Evolutionary conservation across 1,140 invertebrate species (phyloP).

Genomic region (Hylyphantes graminicola): DNA sequence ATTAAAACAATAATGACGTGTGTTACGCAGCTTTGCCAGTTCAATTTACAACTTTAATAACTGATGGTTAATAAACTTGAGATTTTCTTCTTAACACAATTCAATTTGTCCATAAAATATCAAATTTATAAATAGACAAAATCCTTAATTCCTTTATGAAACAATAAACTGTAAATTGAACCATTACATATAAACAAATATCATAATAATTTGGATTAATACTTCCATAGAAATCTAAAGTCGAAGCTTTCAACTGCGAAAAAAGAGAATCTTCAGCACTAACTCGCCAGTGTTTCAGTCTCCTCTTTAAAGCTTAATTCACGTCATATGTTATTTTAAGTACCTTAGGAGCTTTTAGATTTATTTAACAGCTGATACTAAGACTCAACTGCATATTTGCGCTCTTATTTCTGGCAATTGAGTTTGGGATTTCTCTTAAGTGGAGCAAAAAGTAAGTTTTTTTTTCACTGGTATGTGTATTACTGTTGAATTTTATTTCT

Average conservation of each 20-base stretch:
- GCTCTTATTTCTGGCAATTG: slow-evolving; percentile 16
- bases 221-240: not conserved
- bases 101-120: no score
- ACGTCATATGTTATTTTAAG: slow-evolving; percentile 49
- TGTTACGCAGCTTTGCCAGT: no score
- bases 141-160: no score
- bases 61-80: no score
- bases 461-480: not conserved
- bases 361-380: slow-evolving; percentile 3
- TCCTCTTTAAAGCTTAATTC: slow-evolving; percentile 26
- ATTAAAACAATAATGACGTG: no score
- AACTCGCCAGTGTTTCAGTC: slow-evolving; percentile 28
- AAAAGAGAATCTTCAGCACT: slow-evolving; percentile 25
- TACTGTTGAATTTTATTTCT: not conserved
- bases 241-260: no score
- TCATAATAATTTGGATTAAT: no score
- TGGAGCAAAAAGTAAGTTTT: slow-evolving; percentile 16
- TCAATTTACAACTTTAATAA: no score
- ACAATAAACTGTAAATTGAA: no score
- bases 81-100: no score
- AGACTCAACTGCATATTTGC: slow-evolving; percentile 28
- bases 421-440: slow-evolving; percentile 7
- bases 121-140: no score
- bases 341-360: slow-evolving; percentile 31
- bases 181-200: no score